phyloP scores from a whole-genome alignment of 37 sponge, comb jelly and placozoan species.

The Beroe forskalii region DNA sequence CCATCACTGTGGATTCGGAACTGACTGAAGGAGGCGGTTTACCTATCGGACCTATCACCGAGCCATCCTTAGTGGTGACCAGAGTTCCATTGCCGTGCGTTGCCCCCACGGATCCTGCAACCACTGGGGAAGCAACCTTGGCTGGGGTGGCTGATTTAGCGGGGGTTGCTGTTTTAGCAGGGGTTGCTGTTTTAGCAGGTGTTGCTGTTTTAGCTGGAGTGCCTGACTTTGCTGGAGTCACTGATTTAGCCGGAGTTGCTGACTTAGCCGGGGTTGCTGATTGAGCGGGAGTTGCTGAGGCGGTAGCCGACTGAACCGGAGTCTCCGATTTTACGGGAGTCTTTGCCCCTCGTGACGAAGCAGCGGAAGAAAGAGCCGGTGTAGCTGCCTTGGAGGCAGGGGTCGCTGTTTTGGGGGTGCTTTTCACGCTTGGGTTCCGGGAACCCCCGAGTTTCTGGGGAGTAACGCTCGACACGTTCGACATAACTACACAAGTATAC shows the following conservation, averaged over 20 bases:
- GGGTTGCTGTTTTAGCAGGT: not conserved
- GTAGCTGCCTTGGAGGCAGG: not conserved
- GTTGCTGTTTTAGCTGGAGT: not conserved
- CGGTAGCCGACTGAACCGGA: not conserved
- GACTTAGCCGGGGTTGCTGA: too few species aligned
- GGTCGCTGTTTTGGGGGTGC: not conserved
- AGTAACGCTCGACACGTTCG: conserved; percentile 33
- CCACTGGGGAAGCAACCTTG: not conserved
- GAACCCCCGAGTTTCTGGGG: not conserved
- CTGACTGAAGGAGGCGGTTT: not conserved
- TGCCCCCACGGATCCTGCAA: not conserved
- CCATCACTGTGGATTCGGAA: not conserved
- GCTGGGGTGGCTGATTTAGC: not conserved
- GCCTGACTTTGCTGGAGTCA: not conserved
- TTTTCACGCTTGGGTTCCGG: not conserved
- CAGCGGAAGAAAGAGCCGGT: not conserved
- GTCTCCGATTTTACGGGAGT: not conserved
- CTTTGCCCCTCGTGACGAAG: too few species aligned
- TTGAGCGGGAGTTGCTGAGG: not conserved
- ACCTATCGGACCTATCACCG: conserved; percentile 13
- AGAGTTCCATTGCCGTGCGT: not conserved
- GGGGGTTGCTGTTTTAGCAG: not conserved
- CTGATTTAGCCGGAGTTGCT: not conserved
- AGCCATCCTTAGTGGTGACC: conserved; percentile 13
- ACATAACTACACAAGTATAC: not conserved